Evolutionary conservation across 2,113 vertebrate species (phyloP).

Genomic region (Myotis lucifugus): DNA sequence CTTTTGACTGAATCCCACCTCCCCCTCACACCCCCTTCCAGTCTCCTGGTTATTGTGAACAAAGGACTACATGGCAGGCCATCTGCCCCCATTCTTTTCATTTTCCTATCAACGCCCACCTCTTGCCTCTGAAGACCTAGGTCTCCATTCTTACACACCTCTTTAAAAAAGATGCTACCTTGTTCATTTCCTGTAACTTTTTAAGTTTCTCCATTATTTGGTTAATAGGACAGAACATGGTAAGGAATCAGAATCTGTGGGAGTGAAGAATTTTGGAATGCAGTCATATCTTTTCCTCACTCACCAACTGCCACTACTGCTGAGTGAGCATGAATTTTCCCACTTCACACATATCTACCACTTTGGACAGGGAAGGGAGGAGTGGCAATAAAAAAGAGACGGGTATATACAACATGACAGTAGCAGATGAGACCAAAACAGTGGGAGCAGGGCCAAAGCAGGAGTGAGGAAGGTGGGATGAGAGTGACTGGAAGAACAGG

Average conservation of each 20-base stretch:
- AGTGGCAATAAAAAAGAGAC: background rate
- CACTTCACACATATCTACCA: background rate
- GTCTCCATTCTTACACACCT: background rate
- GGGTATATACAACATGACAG: background rate
- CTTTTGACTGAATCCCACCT: constrained; percentile 40
- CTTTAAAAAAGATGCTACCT: background rate
- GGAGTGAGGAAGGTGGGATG: background rate
- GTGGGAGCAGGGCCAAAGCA: background rate
- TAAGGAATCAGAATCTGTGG: background rate
- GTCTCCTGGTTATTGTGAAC: constrained; percentile 54
- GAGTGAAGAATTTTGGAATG: background rate
- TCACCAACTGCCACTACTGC: background rate
- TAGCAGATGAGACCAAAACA: background rate
- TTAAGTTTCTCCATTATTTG: background rate
- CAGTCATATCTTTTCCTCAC: background rate
- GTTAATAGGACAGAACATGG: background rate
- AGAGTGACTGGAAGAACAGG: background rate
- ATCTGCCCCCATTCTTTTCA: constrained; percentile 18
- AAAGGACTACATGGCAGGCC: constrained; percentile 21
- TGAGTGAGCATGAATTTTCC: background rate
- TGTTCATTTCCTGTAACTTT: background rate
- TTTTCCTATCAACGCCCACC: constrained; percentile 12
- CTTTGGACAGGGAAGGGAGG: background rate
- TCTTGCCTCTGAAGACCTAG: background rate
- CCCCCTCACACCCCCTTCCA: background rate